Percentiles rank a stretch among this genome's conserved stretches.
Evolutionary conservation across 2,113 vertebrate genomes (phyloP).

Genomic region (Rhinolophus ferrumequinum): DNA sequence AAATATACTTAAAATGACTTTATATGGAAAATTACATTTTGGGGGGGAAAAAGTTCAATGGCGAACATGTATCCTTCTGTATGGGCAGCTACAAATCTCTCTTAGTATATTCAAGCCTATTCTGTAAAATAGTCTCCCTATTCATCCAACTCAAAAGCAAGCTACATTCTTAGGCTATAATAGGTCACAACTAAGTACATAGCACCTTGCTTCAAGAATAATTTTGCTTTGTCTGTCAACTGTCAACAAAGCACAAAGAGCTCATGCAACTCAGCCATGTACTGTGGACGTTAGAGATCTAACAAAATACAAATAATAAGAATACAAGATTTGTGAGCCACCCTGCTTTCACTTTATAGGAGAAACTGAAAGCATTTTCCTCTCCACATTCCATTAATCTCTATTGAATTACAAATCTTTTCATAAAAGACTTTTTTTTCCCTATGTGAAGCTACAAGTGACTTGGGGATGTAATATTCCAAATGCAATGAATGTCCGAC

Average conservation of each 20-base stretch:
- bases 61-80: constrained; percentile 76
- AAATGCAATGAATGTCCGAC: constrained; percentile 18
- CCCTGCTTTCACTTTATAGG: constrained; percentile 61
- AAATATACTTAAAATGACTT: constrained; percentile 81
- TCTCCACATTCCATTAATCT: constrained; percentile 57
- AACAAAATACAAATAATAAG: constrained; percentile 77
- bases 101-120: constrained; percentile 82
- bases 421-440: constrained; percentile 50
- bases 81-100: constrained; percentile 76
- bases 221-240: constrained; percentile 84
- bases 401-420: constrained; percentile 71
- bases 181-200: constrained; percentile 87
- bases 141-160: constrained; percentile 84
- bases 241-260: constrained; percentile 85
- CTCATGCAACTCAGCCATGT: constrained; percentile 74
- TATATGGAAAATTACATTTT: constrained; percentile 77
- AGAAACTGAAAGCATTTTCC: constrained; percentile 73
- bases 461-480: constrained; percentile 60
- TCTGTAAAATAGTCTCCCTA: constrained; percentile 83
- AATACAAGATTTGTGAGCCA: constrained; percentile 72
- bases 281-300: constrained; percentile 77
- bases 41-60: constrained; percentile 60
- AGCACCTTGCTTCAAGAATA: constrained; percentile 85
- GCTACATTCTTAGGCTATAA: constrained; percentile 80
- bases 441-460: constrained; percentile 66